Conservation (phyloP, 2,113 vertebrate genomes). For the Pluvianellus socialis region DNA sequence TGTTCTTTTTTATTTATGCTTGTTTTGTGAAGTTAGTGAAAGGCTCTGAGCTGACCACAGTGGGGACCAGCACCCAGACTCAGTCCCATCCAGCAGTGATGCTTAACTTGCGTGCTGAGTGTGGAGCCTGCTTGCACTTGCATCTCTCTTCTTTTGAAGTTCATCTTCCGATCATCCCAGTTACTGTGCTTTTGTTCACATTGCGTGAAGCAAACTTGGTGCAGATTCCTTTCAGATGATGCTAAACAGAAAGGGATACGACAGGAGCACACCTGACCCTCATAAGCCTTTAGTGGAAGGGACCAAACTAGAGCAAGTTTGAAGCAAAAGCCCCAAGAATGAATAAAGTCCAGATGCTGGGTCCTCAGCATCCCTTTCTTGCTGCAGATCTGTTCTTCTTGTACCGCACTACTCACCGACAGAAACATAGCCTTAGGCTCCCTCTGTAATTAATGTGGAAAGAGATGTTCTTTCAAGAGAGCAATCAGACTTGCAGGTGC, state of each 20-base stretch:
- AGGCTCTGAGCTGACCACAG: neutral
- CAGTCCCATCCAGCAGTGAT: neutral
- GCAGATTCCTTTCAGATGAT: neutral
- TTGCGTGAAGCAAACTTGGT: neutral
- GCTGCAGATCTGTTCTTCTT: neutral
- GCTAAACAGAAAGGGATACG: neutral
- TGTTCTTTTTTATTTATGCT: neutral
- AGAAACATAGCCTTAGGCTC: neutral
- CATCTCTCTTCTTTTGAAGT: neutral
- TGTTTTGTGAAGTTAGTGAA: neutral
- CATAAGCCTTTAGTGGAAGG: neutral
- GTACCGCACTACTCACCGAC: rapidly evolving
- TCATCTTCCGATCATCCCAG: neutral
- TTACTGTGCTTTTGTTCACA: neutral
- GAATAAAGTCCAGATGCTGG: neutral
- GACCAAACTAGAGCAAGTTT: neutral
- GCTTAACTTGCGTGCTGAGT: neutral
- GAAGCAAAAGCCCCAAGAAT: neutral
- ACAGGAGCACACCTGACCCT: neutral
- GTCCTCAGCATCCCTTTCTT: neutral
- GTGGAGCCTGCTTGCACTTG: neutral
- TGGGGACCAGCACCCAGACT: neutral
- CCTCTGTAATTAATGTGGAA: neutral
- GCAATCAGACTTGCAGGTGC: neutral
- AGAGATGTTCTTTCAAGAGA: neutral